A percentile compares a stretch with the other conserved stretches of the same genome.
These are phyloP conservation scores for Myiotriccus ornatus DNA, from an alignment of 2,797 vertebrate genomes.

Conservation along the genomic window DNA sequence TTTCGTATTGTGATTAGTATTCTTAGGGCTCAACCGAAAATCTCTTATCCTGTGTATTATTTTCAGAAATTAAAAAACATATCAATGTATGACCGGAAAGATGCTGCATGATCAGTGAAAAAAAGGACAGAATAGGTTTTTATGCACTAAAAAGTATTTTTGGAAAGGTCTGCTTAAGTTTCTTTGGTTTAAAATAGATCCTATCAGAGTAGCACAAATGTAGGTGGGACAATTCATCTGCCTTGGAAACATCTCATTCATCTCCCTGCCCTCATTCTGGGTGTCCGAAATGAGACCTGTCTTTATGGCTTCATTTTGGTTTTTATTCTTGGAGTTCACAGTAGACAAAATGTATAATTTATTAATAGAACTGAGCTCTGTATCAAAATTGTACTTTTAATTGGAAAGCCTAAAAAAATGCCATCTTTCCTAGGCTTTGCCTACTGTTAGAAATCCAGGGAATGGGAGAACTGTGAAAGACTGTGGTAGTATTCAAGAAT, in stretches of 20 bases:
- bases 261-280: conserved; percentile 7
- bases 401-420: neutral
- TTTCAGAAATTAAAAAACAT: neutral
- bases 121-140: conserved; percentile 1
- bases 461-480: neutral
- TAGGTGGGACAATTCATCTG: conserved; percentile 3
- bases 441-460: neutral
- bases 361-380: neutral
- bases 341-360: conserved; percentile 3
- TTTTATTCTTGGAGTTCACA: neutral
- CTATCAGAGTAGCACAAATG: neutral
- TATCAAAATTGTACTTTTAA: neutral
- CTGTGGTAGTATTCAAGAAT: neutral
- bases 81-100: neutral
- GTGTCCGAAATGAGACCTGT: neutral
- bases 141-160: conserved; percentile 26
- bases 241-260: neutral
- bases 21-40: neutral
- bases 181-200: conserved; percentile 31
- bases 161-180: conserved; percentile 8
- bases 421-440: neutral
- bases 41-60: neutral
- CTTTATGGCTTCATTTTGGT: neutral
- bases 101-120: neutral
- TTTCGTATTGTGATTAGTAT: neutral